Percentiles rank a stretch among this genome's conserved stretches.
These are phyloP conservation scores for Trachythela sp. DNA, from an alignment of 64 coral and sea anemone genomes.

Conservation along the genomic window DNA sequence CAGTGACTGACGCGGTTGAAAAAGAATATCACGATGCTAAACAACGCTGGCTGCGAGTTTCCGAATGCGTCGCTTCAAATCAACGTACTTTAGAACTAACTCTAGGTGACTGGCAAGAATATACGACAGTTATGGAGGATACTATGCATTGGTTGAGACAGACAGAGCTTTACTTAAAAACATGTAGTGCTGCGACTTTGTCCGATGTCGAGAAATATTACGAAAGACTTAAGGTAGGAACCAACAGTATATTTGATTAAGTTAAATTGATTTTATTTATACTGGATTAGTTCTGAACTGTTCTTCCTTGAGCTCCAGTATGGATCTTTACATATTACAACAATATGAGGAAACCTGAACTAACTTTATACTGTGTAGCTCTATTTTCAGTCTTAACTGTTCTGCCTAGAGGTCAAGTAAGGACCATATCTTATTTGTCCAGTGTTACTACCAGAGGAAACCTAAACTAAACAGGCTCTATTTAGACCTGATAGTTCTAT, in stretches of 20 bases:
- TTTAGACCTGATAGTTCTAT: too few species aligned
- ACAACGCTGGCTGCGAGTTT: constrained; percentile 61
- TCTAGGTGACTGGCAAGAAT: constrained; percentile 90
- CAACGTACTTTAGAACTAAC: constrained; percentile 77
- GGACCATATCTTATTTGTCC: too few species aligned
- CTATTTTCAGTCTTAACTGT: too few species aligned
- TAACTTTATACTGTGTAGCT: too few species aligned
- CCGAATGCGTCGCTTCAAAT: constrained; percentile 60
- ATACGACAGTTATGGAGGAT: constrained; percentile 85
- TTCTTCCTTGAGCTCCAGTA: too few species aligned
- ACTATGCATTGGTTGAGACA: constrained; percentile 92
- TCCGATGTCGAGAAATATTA: constrained; percentile 71
- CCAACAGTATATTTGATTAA: background rate
- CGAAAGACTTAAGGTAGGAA: constrained; percentile 57
- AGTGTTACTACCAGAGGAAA: too few species aligned
- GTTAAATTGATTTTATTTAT: too few species aligned
- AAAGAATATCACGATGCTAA: constrained; percentile 50
- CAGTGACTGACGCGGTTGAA: constrained; percentile 27
- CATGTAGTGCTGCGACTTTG: constrained; percentile 47
- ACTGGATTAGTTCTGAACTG: too few species aligned
- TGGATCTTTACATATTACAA: too few species aligned
- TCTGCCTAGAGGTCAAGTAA: too few species aligned
- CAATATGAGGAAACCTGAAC: too few species aligned
- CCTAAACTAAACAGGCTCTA: too few species aligned
- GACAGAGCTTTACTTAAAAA: constrained; percentile 68